These are phyloP conservation scores for Baccha elongata DNA, from an alignment of 2,888 invertebrate genomes.

Conservation along the genomic window DNA sequence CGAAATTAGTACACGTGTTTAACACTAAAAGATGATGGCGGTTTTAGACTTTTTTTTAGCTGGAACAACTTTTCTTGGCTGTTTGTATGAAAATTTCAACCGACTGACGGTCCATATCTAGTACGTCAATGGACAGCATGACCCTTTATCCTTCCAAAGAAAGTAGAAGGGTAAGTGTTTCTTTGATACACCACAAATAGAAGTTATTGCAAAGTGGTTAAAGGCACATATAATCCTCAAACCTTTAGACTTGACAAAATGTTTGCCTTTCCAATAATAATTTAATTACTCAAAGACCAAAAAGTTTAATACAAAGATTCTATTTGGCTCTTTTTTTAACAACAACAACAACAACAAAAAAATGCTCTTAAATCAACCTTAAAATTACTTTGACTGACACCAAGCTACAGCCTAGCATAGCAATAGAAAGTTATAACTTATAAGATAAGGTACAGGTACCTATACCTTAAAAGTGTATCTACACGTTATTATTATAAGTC, in stretches of 20 bases:
- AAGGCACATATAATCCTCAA: too few relatives aligned
- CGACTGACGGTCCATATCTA: too few relatives aligned
- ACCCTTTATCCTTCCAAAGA: too few relatives aligned
- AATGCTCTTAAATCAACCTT: conserved; percentile 28
- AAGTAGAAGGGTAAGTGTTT: too few relatives aligned
- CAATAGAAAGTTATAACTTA: conserved; percentile 3
- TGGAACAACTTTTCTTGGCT: too few relatives aligned
- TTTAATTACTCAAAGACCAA: not conserved
- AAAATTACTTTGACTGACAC: conserved; percentile 19
- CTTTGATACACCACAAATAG: too few relatives aligned
- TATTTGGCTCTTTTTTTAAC: not conserved
- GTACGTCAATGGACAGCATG: too few relatives aligned
- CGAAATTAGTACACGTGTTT: too few relatives aligned
- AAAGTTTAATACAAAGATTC: not conserved
- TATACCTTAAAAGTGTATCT: not conserved
- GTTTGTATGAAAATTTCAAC: too few relatives aligned
- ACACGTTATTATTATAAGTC: not conserved
- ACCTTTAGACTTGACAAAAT: not conserved
- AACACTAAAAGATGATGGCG: too few relatives aligned
- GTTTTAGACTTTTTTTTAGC: too few relatives aligned
- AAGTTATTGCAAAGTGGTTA: too few relatives aligned
- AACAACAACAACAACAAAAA: not conserved
- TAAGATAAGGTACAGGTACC: not conserved
- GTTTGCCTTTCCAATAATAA: not conserved
- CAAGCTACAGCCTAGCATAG: not conserved